Evolutionary conservation across 2,797 vertebrate species (phyloP), one percentile per base, ranked within the genome.

Genomic region (Spinibarbus caldwelli): DNA sequence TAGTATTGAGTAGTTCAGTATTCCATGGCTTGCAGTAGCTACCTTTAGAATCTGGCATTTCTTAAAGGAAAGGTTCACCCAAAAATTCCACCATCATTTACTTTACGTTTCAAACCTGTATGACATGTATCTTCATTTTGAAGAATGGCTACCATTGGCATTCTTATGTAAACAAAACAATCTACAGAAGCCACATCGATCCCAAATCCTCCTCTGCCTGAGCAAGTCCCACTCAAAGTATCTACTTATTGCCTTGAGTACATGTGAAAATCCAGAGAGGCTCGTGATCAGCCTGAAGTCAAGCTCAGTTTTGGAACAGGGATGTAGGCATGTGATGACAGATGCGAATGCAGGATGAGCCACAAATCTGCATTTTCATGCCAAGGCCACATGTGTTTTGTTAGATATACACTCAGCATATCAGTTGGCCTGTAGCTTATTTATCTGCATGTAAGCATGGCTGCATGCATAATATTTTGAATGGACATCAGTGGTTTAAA

Each of bases 401-500:
- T 73, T 85, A 81, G 71, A 84, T 82, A 84, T 72, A 78, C 78
- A 77, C 71, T 84, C 57, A 67, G 71, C 31, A 80, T 67, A 68
- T 84, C 76, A 34, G 72, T 52, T 49, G 59, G 59, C 78, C 80
- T 66, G 73, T 66, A 70, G 54, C 84, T 83, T 80, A 87, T 89
- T 83, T 68, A 83, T 86, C 77, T 83, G 82, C 62, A 67, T 52
- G 67, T 86, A 84, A 85, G 78, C 81, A 82, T 78, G 43, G 14
- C 78, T 76, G 78, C 82, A 86, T 90, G 70, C 67, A 86, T 87
- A 90, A 89, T 87, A 54, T 57, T 79, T 81, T 29, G 54, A 86
- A 85, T 89, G 84, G 82, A 88, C 83, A 78, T 59, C 52, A 19
- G 52, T 78, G 14, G 26, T 41, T 82, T 73, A 73, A 62, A 82